Conservation (phyloP, 2,888 invertebrate genomes). For the Helleia helle region DNA sequence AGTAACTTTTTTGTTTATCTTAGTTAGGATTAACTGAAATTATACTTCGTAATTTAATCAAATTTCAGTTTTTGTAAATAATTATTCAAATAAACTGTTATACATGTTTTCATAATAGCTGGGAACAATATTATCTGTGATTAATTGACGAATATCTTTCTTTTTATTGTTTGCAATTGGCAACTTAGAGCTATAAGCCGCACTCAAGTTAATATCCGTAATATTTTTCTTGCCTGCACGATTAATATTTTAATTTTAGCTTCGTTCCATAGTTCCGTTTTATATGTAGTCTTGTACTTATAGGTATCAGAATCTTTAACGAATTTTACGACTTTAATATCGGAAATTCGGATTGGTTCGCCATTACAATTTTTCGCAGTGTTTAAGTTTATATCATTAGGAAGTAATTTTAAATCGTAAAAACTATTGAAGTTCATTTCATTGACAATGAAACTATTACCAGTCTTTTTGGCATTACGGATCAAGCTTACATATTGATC, state of each 20-base stretch:
- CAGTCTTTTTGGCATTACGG: conserved; percentile 18
- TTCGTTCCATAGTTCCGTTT: conserved; percentile 16
- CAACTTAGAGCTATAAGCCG: conserved; percentile 13
- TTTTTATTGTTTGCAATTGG: neutral
- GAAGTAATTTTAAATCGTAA: conserved; percentile 16
- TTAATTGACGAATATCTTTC: neutral
- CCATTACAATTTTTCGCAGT: conserved; percentile 14
- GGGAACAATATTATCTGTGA: neutral
- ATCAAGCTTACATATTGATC: conserved; percentile 21
- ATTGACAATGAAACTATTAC: conserved; percentile 17
- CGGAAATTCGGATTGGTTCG: conserved; percentile 14
- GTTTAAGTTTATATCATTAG: conserved; percentile 17
- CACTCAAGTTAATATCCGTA: conserved; percentile 14
- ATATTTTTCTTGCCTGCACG: conserved; percentile 17
- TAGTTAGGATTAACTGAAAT: no score
- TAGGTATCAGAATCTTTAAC: conserved; percentile 18
- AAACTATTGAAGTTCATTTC: conserved; percentile 19
- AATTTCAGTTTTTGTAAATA: no score
- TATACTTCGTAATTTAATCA: no score
- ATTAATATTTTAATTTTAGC: conserved; percentile 15
- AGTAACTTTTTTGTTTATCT: no score
- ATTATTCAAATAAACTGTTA: neutral
- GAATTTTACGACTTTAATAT: conserved; percentile 18
- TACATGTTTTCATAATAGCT: neutral
- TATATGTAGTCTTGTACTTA: conserved; percentile 17